A percentile compares a stretch with the other conserved stretches of the same genome.
phyloP scores from a whole-genome alignment of 2,797 vertebrate genomes.

The Ambastaia sidthimunki region DNA sequence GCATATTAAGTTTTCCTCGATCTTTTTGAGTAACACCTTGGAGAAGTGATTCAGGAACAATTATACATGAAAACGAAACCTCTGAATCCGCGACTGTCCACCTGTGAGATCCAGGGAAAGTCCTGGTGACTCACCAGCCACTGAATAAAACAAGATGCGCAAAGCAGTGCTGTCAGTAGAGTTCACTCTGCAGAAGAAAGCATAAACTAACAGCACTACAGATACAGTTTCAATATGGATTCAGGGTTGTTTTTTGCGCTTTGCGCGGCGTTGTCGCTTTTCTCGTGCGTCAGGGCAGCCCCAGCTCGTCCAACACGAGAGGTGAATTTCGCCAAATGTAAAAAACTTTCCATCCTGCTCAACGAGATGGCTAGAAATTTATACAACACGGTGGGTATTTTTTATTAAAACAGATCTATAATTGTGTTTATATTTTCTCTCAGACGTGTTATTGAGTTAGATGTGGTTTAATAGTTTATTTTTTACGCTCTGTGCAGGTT shows the following conservation, averaged over 20 bases:
- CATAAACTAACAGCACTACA: background rate
- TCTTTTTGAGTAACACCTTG: background rate
- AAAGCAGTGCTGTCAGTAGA: no score
- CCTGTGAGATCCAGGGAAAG: constrained; percentile 23
- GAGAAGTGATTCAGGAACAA: background rate
- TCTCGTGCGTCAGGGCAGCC: background rate
- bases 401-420: background rate
- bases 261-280: background rate
- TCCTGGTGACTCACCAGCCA: constrained; percentile 19
- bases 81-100: background rate
- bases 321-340: background rate
- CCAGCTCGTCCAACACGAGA: background rate
- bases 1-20: background rate
- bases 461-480: no score
- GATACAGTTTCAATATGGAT: background rate
- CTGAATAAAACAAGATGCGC: background rate
- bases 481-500: no score
- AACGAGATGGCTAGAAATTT: no score
- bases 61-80: constrained; percentile 27
- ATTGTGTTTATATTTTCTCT: background rate
- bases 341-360: no score
- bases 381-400: no score
- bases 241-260: background rate
- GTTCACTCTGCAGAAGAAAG: background rate
- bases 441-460: no score